Evolutionary conservation across 2,113 vertebrate genomes (phyloP), one percentile per base, ranked within the genome.

Genomic region (Corythaeola cristata): DNA sequence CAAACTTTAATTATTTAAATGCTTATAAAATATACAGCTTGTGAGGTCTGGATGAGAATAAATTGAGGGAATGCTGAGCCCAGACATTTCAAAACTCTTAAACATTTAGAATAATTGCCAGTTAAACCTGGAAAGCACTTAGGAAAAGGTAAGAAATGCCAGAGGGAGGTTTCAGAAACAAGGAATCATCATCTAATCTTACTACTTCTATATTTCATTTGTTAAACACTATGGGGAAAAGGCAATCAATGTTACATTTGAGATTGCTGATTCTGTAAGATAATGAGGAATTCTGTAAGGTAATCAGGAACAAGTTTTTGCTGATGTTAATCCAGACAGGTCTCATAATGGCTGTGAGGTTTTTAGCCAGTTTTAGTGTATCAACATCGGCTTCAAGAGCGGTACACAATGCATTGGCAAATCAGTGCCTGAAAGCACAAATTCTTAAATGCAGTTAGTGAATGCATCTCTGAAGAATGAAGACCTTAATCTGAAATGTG

Each of bases 1-100:
- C n/a, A 92, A 79, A 62, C n/a, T 83, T 96, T 59, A 93, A 95
- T 96, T 94, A 95, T 95, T 97, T 93, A 95, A 86, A 91, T 85
- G 32, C 26, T 92, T 88, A 76, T 88, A 92, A 92, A 91, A 83
- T 50, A 67, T 91, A 67, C 69, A 79, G 41, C 53, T 76, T 95
- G 86, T 95, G 86, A 92, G 86, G 89, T 89, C 92, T 96, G 77
- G 63, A 76, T 89, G 87, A 95, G 66, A 93, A 93, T 92, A 91
- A 92, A 92, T 69, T 50, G 83, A 66, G 45, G 22, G 41, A 94
- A 82, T 91, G 94, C 81, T 95, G 91, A 96, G 71, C 6, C 32
- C 33, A 94, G 78, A 32, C 59, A 88, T 91, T 97, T 93, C 14
- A 93, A 91, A 95, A 88, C 84, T 92, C 84, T 73, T 37, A 94